Conservation (phyloP, 1,140 invertebrate species). For the Zophobas morio region DNA sequence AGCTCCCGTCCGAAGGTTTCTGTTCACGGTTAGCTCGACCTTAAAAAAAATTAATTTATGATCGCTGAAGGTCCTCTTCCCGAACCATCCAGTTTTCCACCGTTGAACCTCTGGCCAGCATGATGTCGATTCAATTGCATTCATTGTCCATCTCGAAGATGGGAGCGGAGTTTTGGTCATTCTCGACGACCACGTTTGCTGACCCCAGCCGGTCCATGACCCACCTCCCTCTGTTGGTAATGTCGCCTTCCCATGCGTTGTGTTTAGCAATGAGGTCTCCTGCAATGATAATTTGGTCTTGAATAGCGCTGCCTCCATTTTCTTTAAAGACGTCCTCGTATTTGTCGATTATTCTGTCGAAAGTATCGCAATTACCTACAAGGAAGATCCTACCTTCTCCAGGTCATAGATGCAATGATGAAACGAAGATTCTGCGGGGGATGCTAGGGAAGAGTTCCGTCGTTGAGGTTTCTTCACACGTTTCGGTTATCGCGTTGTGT, state of each 20-base stretch:
- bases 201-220: constrained; percentile 31
- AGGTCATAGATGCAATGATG: too few species aligned
- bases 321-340: too few species aligned
- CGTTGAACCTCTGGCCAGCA: neutral
- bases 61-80: neutral
- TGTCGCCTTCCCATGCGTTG: too few species aligned
- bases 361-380: too few species aligned
- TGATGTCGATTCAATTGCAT: constrained; percentile 13
- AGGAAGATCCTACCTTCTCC: too few species aligned
- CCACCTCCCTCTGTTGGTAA: too few species aligned
- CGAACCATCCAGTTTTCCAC: neutral
- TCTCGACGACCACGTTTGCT: constrained; percentile 25
- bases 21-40: neutral
- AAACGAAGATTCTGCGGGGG: too few species aligned
- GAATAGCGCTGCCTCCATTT: neutral
- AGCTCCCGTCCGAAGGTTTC: neutral
- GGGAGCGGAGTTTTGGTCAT: constrained; percentile 1
- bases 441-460: too few species aligned
- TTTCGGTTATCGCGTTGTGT: too few species aligned
- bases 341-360: too few species aligned
- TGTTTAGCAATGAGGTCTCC: constrained; percentile 57
- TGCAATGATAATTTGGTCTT: constrained; percentile 34
- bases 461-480: too few species aligned
- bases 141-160: constrained; percentile 29
- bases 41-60: constrained; percentile 3